These are phyloP conservation scores for Zaprionus obscuricornis DNA, from an alignment of 2,888 invertebrate genomes.

Conservation along the genomic window DNA sequence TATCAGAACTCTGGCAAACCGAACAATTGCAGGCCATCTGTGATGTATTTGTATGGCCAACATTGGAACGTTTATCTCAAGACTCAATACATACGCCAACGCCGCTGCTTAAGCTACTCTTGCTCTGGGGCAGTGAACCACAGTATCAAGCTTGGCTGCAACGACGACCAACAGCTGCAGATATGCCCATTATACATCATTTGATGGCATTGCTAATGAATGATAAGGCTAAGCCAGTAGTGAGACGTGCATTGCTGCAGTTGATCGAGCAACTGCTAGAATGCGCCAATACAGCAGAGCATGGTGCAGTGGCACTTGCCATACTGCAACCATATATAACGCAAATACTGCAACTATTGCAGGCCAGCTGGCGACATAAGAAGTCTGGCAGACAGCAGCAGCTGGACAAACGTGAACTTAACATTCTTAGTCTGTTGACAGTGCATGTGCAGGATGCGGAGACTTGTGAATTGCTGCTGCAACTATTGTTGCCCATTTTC, in stretches of 20 bases:
- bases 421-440: constrained; percentile 90
- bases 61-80: constrained; percentile 88
- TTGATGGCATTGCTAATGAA: constrained; percentile 89
- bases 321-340: constrained; percentile 90
- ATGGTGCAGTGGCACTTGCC: constrained; percentile 79
- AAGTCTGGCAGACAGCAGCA: constrained; percentile 80
- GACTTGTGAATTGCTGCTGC: constrained; percentile 88
- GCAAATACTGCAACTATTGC: constrained; percentile 88
- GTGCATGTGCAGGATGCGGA: constrained; percentile 88
- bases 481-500: constrained; percentile 88
- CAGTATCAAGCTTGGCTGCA: constrained; percentile 89
- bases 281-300: constrained; percentile 84
- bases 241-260: constrained; percentile 88
- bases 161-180: constrained; percentile 81
- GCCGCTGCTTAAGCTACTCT: constrained; percentile 90
- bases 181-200: constrained; percentile 86
- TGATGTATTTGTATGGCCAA: constrained; percentile 91
- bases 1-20: constrained; percentile 85
- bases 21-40: constrained; percentile 90
- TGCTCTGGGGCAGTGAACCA: constrained; percentile 91
- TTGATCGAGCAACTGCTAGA: constrained; percentile 90
- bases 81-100: constrained; percentile 94
- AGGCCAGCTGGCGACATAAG: constrained; percentile 86
- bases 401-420: constrained; percentile 88
- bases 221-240: constrained; percentile 87